Evolutionary conservation across 2,113 vertebrate species (phyloP), one percentile per base, ranked within the genome.

Genomic region (Ophiodon elongatus): DNA sequence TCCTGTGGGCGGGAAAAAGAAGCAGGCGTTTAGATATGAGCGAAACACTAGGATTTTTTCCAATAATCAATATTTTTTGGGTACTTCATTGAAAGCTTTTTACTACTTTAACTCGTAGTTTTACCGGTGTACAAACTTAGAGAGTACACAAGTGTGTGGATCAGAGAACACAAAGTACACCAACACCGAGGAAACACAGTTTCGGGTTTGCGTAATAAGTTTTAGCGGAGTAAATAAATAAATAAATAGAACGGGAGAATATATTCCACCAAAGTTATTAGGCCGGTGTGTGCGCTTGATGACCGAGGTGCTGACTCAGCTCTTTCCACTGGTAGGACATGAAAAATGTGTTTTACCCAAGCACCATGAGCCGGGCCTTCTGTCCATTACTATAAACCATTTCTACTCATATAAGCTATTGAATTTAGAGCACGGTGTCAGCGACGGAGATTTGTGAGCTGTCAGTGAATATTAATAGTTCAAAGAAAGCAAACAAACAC

Each of bases 401-500:
- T 79, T 87, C 73, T 66, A 56, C 67, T 85, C 19, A 70, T 37
- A 19, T 39, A 64, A 31, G 23, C 39, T 21, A 68, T 79, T 57
- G 13, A 17, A 80, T 82, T 81, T 47, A 85, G 1, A 74, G 76
- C 71, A 1, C 17, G 4, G 39, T 31, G 35, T 79, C 80, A 71
- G 75, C 64, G n/a, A 2, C 11, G 4, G 47, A 72, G 79, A 79
- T 83, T 73, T 85, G 41, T 80, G 68, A 82, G 82, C 84, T 50
- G 66, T 80, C 88, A 67, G 64, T 39, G 37, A 45, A 50, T 65
- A 87, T 88, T 80, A 75, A 89, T 72, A 33, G 56, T 63, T 83
- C 57, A 65, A 72, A 76, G 66, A 80, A 77, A 84, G 76, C 60
- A 72, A 87, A 75, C 67, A 73, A 90, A 82, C 80, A 75, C 73